Base-by-base conservation (phyloP, 2,113 vertebrate species). In the Gadus macrocephalus region DNA sequence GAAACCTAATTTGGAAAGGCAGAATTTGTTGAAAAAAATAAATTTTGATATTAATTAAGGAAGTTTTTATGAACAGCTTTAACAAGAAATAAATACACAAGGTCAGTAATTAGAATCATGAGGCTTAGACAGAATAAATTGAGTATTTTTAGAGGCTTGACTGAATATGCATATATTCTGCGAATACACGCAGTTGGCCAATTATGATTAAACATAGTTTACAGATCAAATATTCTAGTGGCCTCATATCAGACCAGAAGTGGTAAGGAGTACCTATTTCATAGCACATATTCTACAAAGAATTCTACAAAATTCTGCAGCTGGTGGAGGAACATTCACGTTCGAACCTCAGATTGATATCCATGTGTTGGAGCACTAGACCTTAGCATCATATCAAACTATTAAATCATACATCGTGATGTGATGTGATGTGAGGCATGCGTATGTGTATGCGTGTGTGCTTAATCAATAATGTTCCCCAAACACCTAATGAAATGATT, bases 271-370 rank as follows among this genome's bases (percentile, higher is more conserved):
- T 25, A 14, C 8, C 9, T 49, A 49, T 49, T 49, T 49, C 42
- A 49, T 79, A 19, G 0, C n/a, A 67, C 11, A 72, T 67, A 22
- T 74, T 71, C 65, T 71, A 28, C 67, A 79, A 49, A 31, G 28
- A 68, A 22, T 74, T 71, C 65, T 71, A 28, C 67, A 78, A 49
- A 31, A 22, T 49, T 83, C 60, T 64, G 71, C 75, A 58, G 62
- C 62, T 59, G 67, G 65, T 74, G 74, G 78, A 79, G 68, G 62
- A 78, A 74, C 64, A 56, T 62, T 65, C 62, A 62, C 35, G 67
- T 71, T 63, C 35, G 55, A 62, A 66, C 11, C 67, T 64, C 19
- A 15, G 69, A 83, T 83, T 17, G 71, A 87, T 83, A 70, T 63
- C 38, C 25, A 74, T 69, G 31, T 25, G 62, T 79, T 53, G 58